These are phyloP conservation scores for Piprites chloris DNA, from an alignment of 2,113 vertebrate species.

Conservation along the genomic window DNA sequence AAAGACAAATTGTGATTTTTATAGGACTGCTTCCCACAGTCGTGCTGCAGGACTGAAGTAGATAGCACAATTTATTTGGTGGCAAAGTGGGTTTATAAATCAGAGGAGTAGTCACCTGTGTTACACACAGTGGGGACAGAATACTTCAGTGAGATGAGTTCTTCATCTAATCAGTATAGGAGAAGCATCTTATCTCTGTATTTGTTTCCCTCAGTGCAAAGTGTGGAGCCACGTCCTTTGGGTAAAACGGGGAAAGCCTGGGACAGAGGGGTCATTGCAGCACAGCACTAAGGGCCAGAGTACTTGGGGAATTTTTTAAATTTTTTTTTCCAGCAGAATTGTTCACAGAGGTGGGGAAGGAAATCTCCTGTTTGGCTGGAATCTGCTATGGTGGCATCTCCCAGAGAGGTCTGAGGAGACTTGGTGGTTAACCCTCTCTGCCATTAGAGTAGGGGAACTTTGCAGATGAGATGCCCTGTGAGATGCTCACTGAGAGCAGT, in stretches of 20 bases:
- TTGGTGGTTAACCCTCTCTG: too few relatives aligned
- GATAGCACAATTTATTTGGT: not conserved
- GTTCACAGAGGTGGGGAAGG: not conserved
- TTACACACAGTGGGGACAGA: not conserved
- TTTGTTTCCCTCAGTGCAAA: not conserved
- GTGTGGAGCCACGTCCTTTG: rapidly evolving
- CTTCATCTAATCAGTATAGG: not conserved
- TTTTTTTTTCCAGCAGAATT: not conserved
- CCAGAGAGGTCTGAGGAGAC: not conserved
- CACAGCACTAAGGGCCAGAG: not conserved
- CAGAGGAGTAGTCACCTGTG: not conserved
- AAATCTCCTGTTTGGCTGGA: not conserved
- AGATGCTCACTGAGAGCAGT: too few relatives aligned
- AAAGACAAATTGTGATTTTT: not conserved
- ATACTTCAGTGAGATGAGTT: not conserved
- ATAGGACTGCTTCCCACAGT: not conserved
- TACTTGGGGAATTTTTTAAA: not conserved
- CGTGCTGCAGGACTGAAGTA: not conserved
- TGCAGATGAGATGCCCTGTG: not conserved
- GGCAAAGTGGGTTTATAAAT: not conserved
- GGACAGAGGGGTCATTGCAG: not conserved
- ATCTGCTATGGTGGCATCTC: not conserved
- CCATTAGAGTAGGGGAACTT: not conserved
- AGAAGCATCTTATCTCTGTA: not conserved
- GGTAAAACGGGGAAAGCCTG: not conserved